A percentile compares a stretch with the other conserved stretches of the same genome.
phyloP scores from a whole-genome alignment of 2,888 invertebrate genomes.

The Meganola albula region DNA sequence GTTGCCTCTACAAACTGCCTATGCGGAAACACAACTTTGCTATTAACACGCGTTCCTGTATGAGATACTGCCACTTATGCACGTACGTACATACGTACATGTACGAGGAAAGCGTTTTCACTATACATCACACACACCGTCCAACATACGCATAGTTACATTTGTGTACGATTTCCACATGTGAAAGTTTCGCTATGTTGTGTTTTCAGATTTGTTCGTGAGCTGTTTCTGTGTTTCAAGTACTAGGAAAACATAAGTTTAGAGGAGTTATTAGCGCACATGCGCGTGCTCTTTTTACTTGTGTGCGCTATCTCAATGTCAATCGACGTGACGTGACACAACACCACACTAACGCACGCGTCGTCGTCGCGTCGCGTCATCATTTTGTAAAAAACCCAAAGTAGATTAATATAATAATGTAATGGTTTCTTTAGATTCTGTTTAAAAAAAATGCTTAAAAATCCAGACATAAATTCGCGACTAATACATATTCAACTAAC shows the following conservation, averaged over 20 bases:
- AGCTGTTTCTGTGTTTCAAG: slow-evolving; percentile 59
- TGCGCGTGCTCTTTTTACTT: slow-evolving; percentile 31
- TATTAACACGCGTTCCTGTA: slow-evolving; percentile 74
- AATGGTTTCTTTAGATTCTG: no score
- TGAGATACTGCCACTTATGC: slow-evolving; percentile 72
- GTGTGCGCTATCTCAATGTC: slow-evolving; percentile 47
- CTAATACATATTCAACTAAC: no score
- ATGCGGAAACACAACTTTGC: slow-evolving; percentile 74
- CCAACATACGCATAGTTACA: slow-evolving; percentile 40
- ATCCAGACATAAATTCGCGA: no score
- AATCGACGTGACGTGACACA: no score
- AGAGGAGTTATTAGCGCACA: slow-evolving; percentile 34
- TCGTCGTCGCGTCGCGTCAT: no score
- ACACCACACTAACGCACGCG: no score
- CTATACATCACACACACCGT: slow-evolving; percentile 44
- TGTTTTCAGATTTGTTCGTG: slow-evolving; percentile 62
- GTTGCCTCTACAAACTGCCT: slow-evolving; percentile 65
- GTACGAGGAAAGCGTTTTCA: slow-evolving; percentile 61
- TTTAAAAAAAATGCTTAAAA: no score
- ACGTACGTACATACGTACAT: slow-evolving; percentile 44
- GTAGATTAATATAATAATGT: no score
- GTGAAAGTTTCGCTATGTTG: slow-evolving; percentile 53
- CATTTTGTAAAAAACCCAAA: no score
- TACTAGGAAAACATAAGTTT: slow-evolving; percentile 52
- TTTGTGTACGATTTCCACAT: slow-evolving; percentile 56